A percentile compares a stretch with the other conserved stretches of the same genome.
Evolutionary conservation across 2,888 invertebrate species (phyloP).

Genomic region (Ichneumoninae sp.): DNA sequence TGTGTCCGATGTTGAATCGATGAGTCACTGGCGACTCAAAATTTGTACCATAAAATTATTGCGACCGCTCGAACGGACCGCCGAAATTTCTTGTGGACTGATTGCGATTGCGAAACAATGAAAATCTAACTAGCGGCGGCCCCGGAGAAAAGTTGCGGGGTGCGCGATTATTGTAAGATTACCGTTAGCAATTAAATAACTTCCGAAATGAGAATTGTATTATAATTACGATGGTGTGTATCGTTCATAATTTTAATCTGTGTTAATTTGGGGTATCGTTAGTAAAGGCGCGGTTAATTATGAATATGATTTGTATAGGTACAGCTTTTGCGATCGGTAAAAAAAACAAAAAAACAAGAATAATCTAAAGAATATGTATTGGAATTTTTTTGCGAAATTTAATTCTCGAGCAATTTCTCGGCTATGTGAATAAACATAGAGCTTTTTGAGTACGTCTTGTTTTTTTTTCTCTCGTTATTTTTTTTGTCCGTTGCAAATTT

Average conservation of each 20-base stretch:
- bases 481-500: constrained; percentile 16
- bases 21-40: not conserved
- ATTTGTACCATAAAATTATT: constrained; percentile 43
- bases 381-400: constrained; percentile 39
- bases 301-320: constrained; percentile 24
- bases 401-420: constrained; percentile 28
- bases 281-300: constrained; percentile 30
- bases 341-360: constrained; percentile 27
- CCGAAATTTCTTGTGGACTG: not conserved
- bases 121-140: constrained; percentile 8
- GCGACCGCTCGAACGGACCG: not conserved
- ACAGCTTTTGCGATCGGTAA: constrained; percentile 27
- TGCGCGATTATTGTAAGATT: constrained; percentile 48
- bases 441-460: constrained; percentile 5
- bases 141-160: constrained; percentile 2
- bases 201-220: constrained; percentile 59
- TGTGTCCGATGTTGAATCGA: constrained; percentile 5
- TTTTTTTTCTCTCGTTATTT: not conserved
- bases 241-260: constrained; percentile 48
- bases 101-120: not conserved
- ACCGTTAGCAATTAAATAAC: constrained; percentile 33
- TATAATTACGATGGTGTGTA: constrained; percentile 58
- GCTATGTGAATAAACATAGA: constrained; percentile 20
- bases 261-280: constrained; percentile 41
- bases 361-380: constrained; percentile 27